phyloP scores from a whole-genome alignment of 2,888 invertebrate genomes.

The Pristionchus arcanus region DNA sequence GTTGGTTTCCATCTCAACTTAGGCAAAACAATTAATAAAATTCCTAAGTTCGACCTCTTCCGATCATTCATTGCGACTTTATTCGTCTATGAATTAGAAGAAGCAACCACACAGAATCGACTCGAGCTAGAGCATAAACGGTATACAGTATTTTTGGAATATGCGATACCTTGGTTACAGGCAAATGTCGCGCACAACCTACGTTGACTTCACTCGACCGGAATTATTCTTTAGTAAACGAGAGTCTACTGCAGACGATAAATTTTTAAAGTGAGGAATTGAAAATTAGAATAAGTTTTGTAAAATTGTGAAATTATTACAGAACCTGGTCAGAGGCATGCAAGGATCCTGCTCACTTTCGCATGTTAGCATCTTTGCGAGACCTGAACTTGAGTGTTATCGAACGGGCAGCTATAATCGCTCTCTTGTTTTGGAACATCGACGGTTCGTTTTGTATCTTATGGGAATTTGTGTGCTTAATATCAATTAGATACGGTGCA shows the following conservation, averaged over 20 bases:
- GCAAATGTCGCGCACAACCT: slow-evolving; percentile 30
- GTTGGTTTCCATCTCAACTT: background rate
- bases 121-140: background rate
- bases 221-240: background rate
- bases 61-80: slow-evolving; percentile 9
- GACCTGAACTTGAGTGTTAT: background rate
- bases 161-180: background rate
- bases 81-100: slow-evolving; percentile 10
- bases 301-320: background rate
- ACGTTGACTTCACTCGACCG: slow-evolving; percentile 16
- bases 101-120: background rate
- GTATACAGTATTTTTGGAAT: background rate
- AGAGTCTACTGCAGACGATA: background rate
- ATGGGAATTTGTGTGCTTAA: background rate
- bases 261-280: background rate
- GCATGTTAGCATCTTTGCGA: background rate
- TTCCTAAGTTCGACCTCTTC: background rate
- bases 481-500: background rate
- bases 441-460: background rate
- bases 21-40: background rate
- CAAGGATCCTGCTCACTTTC: background rate
- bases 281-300: too few relatives aligned
- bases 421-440: background rate
- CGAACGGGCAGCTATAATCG: background rate
- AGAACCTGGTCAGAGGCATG: background rate